phyloP scores from a whole-genome alignment of 2,797 vertebrate genomes.

The Graptemys geographica region DNA sequence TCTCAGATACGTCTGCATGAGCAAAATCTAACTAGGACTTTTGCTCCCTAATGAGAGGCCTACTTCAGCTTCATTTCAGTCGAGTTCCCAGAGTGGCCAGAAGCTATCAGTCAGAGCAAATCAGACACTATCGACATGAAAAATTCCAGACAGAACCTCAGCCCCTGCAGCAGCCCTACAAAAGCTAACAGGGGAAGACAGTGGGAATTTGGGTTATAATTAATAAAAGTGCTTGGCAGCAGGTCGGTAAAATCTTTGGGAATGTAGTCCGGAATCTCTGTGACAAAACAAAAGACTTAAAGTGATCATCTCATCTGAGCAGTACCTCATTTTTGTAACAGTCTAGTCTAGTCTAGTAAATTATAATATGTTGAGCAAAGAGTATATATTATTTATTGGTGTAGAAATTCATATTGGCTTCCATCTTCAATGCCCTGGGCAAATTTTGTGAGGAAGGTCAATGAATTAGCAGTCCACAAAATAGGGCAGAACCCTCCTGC shows the following conservation, averaged over 20 bases:
- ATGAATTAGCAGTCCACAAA: not conserved
- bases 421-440: not conserved
- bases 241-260: fast-evolving
- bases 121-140: fast-evolving
- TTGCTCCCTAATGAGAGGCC: not conserved
- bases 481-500: fast-evolving
- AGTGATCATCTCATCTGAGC: not conserved
- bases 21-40: not conserved
- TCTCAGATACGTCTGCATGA: not conserved
- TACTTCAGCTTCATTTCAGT: not conserved
- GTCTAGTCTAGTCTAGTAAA: not conserved
- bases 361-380: not conserved
- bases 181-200: not conserved
- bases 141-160: not conserved
- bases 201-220: not conserved
- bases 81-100: not conserved
- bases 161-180: not conserved
- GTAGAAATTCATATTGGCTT: fast-evolving
- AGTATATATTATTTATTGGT: not conserved
- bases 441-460: not conserved
- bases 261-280: not conserved
- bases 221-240: not conserved
- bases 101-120: not conserved
- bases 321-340: fast-evolving
- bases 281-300: not conserved